A percentile compares a stretch with the other conserved stretches of the same genome.
Conservation (phyloP, 1,140 invertebrate genomes). For the Pristionchus pacificus region DNA sequence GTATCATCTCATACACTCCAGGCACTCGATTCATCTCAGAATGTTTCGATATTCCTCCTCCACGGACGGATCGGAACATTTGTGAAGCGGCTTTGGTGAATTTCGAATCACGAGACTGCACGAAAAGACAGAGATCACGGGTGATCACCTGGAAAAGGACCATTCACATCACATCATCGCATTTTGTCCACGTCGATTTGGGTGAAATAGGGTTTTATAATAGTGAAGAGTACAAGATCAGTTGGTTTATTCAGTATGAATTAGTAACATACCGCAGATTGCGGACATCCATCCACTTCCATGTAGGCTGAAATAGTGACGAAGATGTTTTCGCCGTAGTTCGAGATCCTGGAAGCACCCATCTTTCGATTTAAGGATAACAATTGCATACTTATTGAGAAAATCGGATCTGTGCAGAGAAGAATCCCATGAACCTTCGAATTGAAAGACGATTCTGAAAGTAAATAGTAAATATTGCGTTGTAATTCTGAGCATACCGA, state of each 20-base stretch:
- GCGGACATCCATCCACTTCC: conserved; percentile 91
- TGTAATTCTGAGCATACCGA: too few species aligned
- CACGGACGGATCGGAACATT: conserved; percentile 86
- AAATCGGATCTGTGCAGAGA: conserved; percentile 93
- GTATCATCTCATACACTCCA: conserved; percentile 88
- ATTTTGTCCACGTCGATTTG: too few species aligned
- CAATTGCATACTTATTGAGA: too few species aligned
- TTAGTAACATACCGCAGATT: too few species aligned
- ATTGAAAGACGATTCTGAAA: conserved; percentile 80
- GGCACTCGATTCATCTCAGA: conserved; percentile 87
- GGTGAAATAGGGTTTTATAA: too few species aligned
- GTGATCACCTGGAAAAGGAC: conserved; percentile 88
- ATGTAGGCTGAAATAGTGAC: conserved; percentile 96
- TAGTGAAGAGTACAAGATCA: too few species aligned
- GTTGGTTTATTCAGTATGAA: too few species aligned
- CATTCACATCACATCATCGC: too few species aligned
- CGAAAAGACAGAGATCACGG: conserved; percentile 93
- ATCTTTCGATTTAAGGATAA: too few species aligned
- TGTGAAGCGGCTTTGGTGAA: conserved; percentile 69
- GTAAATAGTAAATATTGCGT: conserved; percentile 2
- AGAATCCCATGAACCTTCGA: conserved; percentile 98
- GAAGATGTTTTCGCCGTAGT: too few species aligned
- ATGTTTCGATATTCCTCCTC: conserved; percentile 76
- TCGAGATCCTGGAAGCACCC: too few species aligned
- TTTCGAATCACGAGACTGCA: conserved; percentile 89